Conservation (phyloP, 2,113 vertebrate genomes). For the Pontoporia blainvillei region DNA sequence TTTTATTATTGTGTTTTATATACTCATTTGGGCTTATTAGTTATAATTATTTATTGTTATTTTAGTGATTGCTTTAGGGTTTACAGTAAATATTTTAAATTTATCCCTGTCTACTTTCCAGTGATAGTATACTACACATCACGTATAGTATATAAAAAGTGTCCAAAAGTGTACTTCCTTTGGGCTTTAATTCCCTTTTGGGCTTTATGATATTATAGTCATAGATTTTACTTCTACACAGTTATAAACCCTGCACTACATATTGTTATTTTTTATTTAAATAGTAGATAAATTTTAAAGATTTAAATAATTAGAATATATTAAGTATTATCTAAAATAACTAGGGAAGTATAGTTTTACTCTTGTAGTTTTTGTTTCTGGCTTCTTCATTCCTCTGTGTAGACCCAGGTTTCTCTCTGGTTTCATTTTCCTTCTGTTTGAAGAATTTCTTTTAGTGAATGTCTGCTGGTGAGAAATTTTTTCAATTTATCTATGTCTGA, state of each 20-base stretch:
- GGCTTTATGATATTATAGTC: background rate
- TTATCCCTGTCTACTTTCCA: background rate
- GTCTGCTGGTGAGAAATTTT: background rate
- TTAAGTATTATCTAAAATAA: background rate
- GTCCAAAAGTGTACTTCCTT: background rate
- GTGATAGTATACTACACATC: background rate
- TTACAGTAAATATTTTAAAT: background rate
- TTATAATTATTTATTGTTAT: background rate
- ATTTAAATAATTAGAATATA: background rate
- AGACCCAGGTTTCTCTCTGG: background rate
- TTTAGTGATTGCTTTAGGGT: background rate
- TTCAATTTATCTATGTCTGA: no score
- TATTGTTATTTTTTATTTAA: background rate
- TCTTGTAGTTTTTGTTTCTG: background rate
- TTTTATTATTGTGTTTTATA: background rate
- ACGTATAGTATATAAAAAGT: background rate
- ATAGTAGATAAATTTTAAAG: background rate
- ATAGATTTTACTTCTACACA: background rate
- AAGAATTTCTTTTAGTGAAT: background rate
- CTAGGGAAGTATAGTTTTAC: background rate
- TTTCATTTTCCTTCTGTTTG: background rate
- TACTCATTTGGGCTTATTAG: background rate
- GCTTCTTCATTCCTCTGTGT: background rate
- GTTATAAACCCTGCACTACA: background rate
- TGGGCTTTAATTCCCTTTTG: background rate